These are phyloP conservation scores for Deilephila elpenor DNA, from an alignment of 2,888 invertebrate genomes.

Conservation along the genomic window DNA sequence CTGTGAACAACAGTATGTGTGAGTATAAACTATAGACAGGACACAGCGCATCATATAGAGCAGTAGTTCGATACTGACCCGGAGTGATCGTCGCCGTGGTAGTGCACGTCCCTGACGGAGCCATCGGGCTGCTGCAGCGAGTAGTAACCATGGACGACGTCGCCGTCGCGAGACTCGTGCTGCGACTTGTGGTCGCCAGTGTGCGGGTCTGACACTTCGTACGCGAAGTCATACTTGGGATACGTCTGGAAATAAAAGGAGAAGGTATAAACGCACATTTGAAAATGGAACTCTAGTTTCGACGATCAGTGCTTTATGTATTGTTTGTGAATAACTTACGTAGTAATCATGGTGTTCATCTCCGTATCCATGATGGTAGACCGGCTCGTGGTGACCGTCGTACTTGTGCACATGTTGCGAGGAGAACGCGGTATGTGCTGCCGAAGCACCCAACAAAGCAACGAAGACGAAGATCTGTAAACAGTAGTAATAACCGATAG, in stretches of 20 bases:
- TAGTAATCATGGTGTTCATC: slow-evolving; percentile 49
- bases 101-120: slow-evolving; percentile 77
- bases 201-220: slow-evolving; percentile 44
- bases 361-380: slow-evolving; percentile 46
- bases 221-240: slow-evolving; percentile 48
- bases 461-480: slow-evolving; percentile 38
- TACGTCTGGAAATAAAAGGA: not conserved
- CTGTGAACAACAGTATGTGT: slow-evolving; percentile 48
- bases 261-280: not conserved
- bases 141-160: slow-evolving; percentile 65
- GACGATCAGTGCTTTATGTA: not conserved
- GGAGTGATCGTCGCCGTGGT: slow-evolving; percentile 74
- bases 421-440: slow-evolving; percentile 45
- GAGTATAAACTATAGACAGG: not conserved
- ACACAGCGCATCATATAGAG: not conserved
- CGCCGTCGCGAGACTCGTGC: slow-evolving; percentile 76
- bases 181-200: slow-evolving; percentile 65
- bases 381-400: slow-evolving; percentile 46
- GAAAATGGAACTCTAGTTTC: not conserved
- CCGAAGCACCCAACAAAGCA: slow-evolving; percentile 34
- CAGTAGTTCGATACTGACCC: slow-evolving; percentile 52
- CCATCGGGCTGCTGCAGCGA: slow-evolving; percentile 78
- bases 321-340: slow-evolving; percentile 38
- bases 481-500: not conserved
- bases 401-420: slow-evolving; percentile 51